Evolutionary conservation across 2,113 vertebrate genomes (phyloP).

Genomic region (Rhinolophus ferrumequinum): DNA sequence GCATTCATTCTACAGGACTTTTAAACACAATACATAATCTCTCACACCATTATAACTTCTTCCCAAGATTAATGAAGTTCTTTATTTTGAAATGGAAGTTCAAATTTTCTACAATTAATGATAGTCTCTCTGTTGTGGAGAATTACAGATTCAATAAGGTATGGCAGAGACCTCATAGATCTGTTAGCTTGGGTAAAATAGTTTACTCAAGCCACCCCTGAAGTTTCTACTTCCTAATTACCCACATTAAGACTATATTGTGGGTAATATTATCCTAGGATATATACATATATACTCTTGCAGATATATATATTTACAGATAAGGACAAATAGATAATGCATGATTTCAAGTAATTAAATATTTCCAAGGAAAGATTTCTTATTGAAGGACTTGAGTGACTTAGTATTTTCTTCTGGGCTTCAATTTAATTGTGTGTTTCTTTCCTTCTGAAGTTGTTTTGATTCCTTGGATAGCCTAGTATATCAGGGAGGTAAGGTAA

Average conservation of each 20-base stretch:
- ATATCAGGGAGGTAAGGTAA: not conserved
- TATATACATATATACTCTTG: not conserved
- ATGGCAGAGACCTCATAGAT: not conserved
- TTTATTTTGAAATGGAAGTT: not conserved
- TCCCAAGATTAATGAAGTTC: not conserved
- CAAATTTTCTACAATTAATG: not conserved
- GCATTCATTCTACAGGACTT: not conserved
- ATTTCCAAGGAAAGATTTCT: not conserved
- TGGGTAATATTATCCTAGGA: not conserved
- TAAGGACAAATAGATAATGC: not conserved
- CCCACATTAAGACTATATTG: not conserved
- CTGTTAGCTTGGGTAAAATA: not conserved
- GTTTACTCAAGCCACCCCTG: not conserved
- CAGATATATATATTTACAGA: not conserved
- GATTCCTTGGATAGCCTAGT: not conserved
- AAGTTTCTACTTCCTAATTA: not conserved
- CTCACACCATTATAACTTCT: not conserved
- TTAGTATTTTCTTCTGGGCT: not conserved
- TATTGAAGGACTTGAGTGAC: not conserved
- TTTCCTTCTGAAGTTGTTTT: conserved; percentile 21
- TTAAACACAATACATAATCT: not conserved
- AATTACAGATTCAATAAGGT: not conserved
- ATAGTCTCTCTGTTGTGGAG: not conserved
- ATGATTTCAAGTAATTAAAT: not conserved
- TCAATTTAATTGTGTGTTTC: not conserved